phyloP scores from a whole-genome alignment of 2,797 vertebrate genomes.

The Eospalax fontanierii region DNA sequence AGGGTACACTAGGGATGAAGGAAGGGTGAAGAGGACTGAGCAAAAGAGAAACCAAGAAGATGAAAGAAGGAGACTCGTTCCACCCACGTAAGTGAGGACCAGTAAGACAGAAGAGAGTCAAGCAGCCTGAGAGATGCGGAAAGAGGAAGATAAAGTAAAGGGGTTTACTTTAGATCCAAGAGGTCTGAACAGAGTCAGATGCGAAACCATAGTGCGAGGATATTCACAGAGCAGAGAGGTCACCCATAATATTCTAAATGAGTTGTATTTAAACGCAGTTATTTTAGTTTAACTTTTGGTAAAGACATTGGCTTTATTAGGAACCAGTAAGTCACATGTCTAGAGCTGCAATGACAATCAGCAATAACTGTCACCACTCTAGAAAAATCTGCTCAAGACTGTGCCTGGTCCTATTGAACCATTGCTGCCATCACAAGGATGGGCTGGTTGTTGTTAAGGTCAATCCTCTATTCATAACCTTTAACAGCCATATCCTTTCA shows the following conservation, averaged over 20 bases:
- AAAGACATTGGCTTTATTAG: not conserved
- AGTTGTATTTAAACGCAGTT: not conserved
- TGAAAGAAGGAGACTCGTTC: not conserved
- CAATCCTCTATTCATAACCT: not conserved
- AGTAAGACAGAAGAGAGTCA: not conserved
- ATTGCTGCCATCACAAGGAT: not conserved
- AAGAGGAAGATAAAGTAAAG: not conserved
- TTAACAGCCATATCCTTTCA: not conserved
- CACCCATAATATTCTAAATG: not conserved
- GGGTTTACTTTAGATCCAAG: not conserved
- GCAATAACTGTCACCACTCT: not conserved
- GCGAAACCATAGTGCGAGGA: not conserved
- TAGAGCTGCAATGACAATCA: not conserved
- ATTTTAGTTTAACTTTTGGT: not conserved
- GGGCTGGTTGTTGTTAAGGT: not conserved
- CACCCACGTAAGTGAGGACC: not conserved
- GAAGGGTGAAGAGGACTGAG: not conserved
- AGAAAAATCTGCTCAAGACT: not conserved
- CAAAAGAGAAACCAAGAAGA: not conserved
- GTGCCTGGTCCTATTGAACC: fast-evolving
- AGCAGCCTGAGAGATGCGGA: not conserved
- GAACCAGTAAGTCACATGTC: not conserved
- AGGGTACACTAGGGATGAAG: not conserved
- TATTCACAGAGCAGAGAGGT: not conserved
- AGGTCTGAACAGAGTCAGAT: not conserved